Percentiles rank a stretch among this genome's conserved stretches.
Conservation (phyloP, 2,113 vertebrate genomes). For the Aix galericulata region DNA sequence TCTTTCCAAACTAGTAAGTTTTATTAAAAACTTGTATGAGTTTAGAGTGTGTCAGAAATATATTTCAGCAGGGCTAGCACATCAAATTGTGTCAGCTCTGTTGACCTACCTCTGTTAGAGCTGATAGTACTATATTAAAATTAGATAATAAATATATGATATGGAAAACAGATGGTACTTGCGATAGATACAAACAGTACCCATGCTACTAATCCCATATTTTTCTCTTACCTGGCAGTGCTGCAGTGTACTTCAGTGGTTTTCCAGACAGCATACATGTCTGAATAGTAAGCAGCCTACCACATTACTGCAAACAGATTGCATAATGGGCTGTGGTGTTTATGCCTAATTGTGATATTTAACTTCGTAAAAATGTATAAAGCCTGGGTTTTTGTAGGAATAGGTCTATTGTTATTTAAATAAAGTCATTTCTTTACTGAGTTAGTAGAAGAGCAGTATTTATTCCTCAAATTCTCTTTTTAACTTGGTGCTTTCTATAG, state of each 20-base stretch:
- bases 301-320: neutral
- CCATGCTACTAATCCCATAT: neutral
- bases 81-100: neutral
- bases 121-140: neutral
- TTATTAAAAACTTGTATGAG: neutral
- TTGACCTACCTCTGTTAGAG: neutral
- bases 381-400: neutral
- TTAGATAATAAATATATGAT: neutral
- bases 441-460: neutral
- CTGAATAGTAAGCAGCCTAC: neutral
- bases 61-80: neutral
- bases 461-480: neutral
- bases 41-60: neutral
- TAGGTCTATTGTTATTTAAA: neutral
- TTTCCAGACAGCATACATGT: neutral
- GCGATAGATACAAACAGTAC: neutral
- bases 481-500: neutral
- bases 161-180: neutral
- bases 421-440: neutral
- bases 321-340: neutral
- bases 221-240: fast-evolving
- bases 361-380: neutral
- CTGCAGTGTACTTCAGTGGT: neutral
- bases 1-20: neutral
- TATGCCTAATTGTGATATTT: neutral